Base-by-base conservation (phyloP, 2,113 vertebrate species). In the Paradoxurus hermaphroditus region DNA sequence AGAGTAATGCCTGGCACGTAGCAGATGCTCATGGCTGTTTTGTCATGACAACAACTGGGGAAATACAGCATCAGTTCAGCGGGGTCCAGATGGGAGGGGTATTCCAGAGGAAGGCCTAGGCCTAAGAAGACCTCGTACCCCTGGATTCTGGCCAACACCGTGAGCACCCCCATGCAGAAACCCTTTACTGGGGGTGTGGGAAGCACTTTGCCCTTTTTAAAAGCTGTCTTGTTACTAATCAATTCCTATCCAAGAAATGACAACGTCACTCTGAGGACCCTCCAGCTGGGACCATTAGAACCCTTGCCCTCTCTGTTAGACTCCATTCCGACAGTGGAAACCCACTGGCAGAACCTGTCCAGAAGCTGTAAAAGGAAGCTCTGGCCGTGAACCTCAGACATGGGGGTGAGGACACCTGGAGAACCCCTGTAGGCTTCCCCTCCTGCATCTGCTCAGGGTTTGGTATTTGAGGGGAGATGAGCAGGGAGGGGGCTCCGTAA, bases 141-240 rank as follows among this genome's bases (percentile, higher is more conserved):
- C 15, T 39, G 4, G n/a, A 72, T 31, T 25, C 19, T 18, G 31
- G 25, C 23, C 15, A 29, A 10, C 27, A n/a, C 95, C 13, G 0
- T 23, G 11, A 68, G 36, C 70, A 36, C 13, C 7, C n/a, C 0
- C 0, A 27, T 3, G 15, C n/a, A 3, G n/a, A n/a, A 68, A 53
- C 23, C 16, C 27, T 36, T 68, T 51, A 9, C 23, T 31, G 31
- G 7, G 29, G 8, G 12, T 3, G 34, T 9, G 1, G 23, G 46
- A 16, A 27, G 11, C 1, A 25, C 63, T 44, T 49, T 31, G 12
- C 34, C n/a, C 79, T 44, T 91, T 83, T 68, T 78, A 78, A 92
- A 53, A 6, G 0, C 68, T 82, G 93, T 67, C 81, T 46, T 13
- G 1, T 2, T n/a, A 21, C 23, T 1, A 34, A 77, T n/a, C 46